These are phyloP conservation scores for Pampusana beccarii DNA, from an alignment of 2,113 vertebrate species.

Conservation along the genomic window DNA sequence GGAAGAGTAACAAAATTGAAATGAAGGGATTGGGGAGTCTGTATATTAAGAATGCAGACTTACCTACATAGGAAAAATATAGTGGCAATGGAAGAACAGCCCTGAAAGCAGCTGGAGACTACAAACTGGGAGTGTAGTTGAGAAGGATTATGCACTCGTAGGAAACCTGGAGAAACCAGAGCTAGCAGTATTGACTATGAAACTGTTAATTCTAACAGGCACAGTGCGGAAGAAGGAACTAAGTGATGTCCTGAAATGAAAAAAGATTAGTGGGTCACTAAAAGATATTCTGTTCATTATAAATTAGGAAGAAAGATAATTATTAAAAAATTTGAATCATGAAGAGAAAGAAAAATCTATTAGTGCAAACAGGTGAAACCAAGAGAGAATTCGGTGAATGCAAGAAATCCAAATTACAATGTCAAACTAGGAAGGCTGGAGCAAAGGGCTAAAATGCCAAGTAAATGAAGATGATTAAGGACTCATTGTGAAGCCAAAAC, in stretches of 20 bases:
- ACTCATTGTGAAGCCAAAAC: neutral
- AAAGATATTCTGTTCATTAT: neutral
- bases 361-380: neutral
- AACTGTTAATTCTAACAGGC: neutral
- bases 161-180: neutral
- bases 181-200: neutral
- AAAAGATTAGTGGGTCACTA: neutral
- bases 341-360: neutral
- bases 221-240: neutral
- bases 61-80: neutral
- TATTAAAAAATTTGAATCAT: neutral
- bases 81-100: neutral
- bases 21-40: neutral
- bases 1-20: conserved; percentile 3
- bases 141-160: neutral
- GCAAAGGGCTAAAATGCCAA: neutral
- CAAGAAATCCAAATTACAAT: neutral
- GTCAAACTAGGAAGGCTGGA: neutral
- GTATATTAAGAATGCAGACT: neutral
- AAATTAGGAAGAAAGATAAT: neutral
- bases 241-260: neutral
- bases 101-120: neutral
- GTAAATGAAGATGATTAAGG: neutral
- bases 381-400: neutral
- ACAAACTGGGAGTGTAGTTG: neutral